A percentile compares a stretch with the other conserved stretches of the same genome.
Evolutionary conservation across 2,888 invertebrate species (phyloP).

Genomic region (Lasioglossum villosulum): DNA sequence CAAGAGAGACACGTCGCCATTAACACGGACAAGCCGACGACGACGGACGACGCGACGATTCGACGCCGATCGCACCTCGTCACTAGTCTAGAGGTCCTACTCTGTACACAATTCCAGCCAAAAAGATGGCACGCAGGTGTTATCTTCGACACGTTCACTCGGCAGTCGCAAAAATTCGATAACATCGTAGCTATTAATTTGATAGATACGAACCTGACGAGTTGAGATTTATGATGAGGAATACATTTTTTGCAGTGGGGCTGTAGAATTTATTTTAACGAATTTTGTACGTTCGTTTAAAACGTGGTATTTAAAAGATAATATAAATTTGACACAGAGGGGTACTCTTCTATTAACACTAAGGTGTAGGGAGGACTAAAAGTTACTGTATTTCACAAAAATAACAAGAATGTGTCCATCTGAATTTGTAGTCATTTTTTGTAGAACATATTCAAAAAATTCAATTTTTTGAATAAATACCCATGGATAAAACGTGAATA

Average conservation of each 20-base stretch:
- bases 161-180: not conserved
- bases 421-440: no score
- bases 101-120: not conserved
- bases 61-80: conserved; percentile 60
- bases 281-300: not conserved
- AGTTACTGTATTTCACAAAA: no score
- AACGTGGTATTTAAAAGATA: no score
- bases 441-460: no score
- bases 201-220: not conserved
- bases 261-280: not conserved
- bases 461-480: no score
- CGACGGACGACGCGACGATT: conserved; percentile 51
- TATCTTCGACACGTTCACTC: not conserved
- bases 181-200: not conserved
- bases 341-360: no score
- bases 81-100: not conserved
- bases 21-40: conserved; percentile 62
- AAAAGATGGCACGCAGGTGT: not conserved
- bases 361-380: no score
- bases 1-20: conserved; percentile 70
- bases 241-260: not conserved
- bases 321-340: no score
- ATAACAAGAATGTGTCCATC: no score
- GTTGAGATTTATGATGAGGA: not conserved
- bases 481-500: no score